Evolutionary conservation across 1,140 invertebrate species (phyloP).

Genomic region (Phocides pigmalion): DNA sequence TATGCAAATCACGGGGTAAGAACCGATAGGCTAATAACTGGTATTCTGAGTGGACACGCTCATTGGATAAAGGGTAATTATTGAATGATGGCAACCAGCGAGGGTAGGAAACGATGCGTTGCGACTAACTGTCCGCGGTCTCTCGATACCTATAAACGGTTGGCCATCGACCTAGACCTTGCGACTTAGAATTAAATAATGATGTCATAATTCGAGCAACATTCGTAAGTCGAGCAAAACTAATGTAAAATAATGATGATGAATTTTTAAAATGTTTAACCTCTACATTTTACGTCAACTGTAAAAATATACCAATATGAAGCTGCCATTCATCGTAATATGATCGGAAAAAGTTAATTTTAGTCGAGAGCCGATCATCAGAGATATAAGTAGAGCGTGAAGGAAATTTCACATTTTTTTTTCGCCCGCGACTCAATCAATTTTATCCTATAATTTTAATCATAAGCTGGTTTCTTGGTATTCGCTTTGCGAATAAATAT

Average conservation of each 20-base stretch:
- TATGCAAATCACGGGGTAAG: slow-evolving; percentile 8
- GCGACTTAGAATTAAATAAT: not conserved
- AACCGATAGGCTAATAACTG: slow-evolving; percentile 2
- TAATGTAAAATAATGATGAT: not conserved
- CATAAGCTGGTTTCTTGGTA: no score
- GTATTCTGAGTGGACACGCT: slow-evolving; percentile 20
- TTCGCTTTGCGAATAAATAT: no score
- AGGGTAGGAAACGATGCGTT: slow-evolving; percentile 66
- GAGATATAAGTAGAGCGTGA: not conserved
- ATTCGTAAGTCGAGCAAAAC: not conserved
- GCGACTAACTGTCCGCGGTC: slow-evolving; percentile 47
- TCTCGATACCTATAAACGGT: slow-evolving; percentile 5
- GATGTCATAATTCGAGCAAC: not conserved
- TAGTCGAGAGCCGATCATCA: no score
- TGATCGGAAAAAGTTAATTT: no score
- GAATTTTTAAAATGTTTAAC: no score
- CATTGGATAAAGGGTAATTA: slow-evolving; percentile 44
- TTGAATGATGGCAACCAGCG: slow-evolving; percentile 42
- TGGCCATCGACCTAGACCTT: slow-evolving; percentile 37
- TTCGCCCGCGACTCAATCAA: no score
- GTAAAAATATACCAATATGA: no score
- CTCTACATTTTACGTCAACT: no score
- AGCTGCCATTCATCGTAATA: no score
- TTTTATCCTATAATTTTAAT: no score
- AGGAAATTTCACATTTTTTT: no score